phyloP scores from a whole-genome alignment of 2,113 vertebrate genomes.

The Halcyon senegalensis region DNA sequence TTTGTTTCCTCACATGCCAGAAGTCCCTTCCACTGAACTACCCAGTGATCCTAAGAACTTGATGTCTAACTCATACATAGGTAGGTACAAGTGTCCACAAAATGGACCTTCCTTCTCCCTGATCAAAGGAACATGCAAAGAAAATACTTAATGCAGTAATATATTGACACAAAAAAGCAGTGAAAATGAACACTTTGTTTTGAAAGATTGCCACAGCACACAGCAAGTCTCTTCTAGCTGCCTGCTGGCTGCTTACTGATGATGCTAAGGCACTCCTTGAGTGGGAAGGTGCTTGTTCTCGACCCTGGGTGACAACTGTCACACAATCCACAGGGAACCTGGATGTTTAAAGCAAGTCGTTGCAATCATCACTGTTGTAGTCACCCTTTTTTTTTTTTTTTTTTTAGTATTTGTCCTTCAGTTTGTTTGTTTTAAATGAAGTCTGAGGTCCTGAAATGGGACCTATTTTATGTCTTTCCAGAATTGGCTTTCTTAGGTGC shows the following conservation, averaged over 20 bases:
- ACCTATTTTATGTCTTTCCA: neutral
- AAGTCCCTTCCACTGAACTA: neutral
- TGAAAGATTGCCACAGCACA: neutral
- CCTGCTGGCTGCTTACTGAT: neutral
- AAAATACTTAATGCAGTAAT: neutral
- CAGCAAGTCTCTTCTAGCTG: neutral
- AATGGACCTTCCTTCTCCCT: neutral
- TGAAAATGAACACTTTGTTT: neutral
- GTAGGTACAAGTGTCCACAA: neutral
- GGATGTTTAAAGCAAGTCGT: neutral
- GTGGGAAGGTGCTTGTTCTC: neutral
- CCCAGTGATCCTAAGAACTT: neutral
- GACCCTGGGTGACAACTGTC: neutral
- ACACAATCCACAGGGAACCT: neutral
- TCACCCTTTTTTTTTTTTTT: neutral
- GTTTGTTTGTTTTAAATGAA: constrained; percentile 17
- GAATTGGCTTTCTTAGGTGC: neutral
- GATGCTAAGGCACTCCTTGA: neutral
- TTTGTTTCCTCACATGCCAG: neutral
- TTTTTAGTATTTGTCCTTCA: neutral
- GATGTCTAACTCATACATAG: neutral
- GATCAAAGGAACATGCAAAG: neutral
- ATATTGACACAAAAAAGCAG: neutral
- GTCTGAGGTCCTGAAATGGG: neutral
- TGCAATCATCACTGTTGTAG: neutral